Evolutionary conservation across 2,888 invertebrate species (phyloP).

Genomic region (Drosophila melanocephala): DNA sequence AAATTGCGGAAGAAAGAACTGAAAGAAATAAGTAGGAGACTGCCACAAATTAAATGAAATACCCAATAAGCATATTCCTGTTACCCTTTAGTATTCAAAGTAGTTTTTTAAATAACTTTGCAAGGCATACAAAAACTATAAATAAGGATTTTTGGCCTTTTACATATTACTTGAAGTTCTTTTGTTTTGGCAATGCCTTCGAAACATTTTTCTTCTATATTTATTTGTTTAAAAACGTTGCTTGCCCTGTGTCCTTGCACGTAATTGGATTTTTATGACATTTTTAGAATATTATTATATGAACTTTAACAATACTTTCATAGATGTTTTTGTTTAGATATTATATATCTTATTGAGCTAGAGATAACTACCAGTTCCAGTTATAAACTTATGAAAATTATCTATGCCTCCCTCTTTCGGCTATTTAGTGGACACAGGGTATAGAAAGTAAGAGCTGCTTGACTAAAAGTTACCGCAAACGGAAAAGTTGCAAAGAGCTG

Average conservation of each 20-base stretch:
- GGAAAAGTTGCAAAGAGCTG: slow-evolving; percentile 62
- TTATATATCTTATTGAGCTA: not conserved
- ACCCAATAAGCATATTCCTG: not conserved
- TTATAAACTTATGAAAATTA: not conserved
- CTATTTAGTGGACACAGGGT: not conserved
- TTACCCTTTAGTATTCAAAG: not conserved
- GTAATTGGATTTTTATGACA: not conserved
- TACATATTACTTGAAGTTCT: not conserved
- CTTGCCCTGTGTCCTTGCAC: not conserved
- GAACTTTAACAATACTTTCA: not conserved
- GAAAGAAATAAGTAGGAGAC: too few species aligned
- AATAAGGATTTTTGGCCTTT: not conserved
- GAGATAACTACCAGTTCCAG: not conserved
- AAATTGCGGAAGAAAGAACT: slow-evolving; percentile 34
- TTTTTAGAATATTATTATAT: not conserved
- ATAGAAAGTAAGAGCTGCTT: slow-evolving; percentile 35
- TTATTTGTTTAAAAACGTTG: not conserved
- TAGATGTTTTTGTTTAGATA: not conserved
- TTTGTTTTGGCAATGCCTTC: not conserved
- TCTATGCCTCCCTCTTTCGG: not conserved
- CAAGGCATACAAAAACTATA: not conserved
- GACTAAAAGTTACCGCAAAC: slow-evolving; percentile 51
- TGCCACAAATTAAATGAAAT: not conserved
- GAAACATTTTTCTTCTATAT: not conserved
- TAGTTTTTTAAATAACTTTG: not conserved